These are phyloP conservation scores for Prunella fulvescens DNA, from an alignment of 2,113 vertebrate genomes.

Conservation along the genomic window DNA sequence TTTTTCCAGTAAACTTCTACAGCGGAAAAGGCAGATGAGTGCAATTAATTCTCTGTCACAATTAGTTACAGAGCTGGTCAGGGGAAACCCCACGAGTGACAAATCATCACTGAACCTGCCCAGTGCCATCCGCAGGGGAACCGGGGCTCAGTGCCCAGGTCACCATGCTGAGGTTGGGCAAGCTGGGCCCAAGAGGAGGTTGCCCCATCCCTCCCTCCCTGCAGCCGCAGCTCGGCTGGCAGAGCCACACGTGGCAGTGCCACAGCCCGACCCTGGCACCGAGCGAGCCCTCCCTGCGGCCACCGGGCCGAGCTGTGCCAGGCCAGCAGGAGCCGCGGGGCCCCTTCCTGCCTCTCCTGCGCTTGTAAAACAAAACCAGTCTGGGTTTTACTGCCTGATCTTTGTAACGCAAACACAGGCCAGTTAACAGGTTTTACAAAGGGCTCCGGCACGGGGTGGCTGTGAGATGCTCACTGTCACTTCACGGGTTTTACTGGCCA, in stretches of 20 bases:
- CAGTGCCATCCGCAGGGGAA: fast-evolving
- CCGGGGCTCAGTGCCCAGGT: not conserved
- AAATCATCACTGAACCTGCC: not conserved
- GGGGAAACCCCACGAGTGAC: not conserved
- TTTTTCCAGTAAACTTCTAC: not conserved
- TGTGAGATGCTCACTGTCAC: not conserved
- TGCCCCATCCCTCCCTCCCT: not conserved
- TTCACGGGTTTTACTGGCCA: not conserved
- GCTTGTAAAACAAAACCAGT: slow-evolving; percentile 47
- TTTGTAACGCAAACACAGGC: slow-evolving; percentile 52
- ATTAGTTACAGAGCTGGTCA: not conserved
- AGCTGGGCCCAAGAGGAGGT: not conserved
- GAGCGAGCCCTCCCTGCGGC: not conserved
- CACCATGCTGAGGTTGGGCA: not conserved
- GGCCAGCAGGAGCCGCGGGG: not conserved
- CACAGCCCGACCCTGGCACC: fast-evolving
- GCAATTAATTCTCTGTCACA: not conserved
- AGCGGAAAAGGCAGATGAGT: not conserved
- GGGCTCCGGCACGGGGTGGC: not conserved
- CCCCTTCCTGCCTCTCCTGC: not conserved
- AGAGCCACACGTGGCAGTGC: fast-evolving
- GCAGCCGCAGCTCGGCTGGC: not conserved
- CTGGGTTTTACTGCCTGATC: slow-evolving; percentile 45
- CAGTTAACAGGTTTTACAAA: not conserved
- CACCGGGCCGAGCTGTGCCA: not conserved